Evolutionary conservation across 2,113 vertebrate genomes (phyloP).

Genomic region (Alethe diademata): DNA sequence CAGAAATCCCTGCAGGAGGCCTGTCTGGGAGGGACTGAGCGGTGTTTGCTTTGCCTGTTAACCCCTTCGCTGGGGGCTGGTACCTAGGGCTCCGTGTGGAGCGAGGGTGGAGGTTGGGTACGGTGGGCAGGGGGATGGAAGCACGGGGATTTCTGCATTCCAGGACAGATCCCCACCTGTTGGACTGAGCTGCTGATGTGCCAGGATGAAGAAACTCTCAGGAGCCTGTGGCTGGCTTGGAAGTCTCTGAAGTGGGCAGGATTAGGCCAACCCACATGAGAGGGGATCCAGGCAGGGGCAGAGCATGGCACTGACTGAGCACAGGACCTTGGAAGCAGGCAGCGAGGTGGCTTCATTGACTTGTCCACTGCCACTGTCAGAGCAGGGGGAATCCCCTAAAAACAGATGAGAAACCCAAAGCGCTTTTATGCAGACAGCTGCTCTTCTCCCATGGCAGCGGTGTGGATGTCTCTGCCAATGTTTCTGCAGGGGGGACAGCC

Average conservation of each 20-base stretch:
- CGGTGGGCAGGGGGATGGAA: neutral
- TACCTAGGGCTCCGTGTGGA: rapidly evolving
- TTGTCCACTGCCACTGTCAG: neutral
- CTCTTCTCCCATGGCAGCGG: rapidly evolving
- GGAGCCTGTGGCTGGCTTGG: neutral
- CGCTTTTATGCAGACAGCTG: neutral
- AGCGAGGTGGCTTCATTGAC: neutral
- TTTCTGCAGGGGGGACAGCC: neutral
- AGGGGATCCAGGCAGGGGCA: neutral
- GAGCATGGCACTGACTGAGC: neutral
- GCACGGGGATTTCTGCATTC: neutral
- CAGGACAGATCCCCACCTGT: neutral
- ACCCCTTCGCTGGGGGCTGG: neutral
- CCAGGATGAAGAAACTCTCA: neutral
- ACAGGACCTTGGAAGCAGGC: neutral
- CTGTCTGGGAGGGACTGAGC: neutral
- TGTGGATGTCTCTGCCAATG: neutral
- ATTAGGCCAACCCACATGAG: rapidly evolving
- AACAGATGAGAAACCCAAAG: neutral
- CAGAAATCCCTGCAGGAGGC: constrained; percentile 6
- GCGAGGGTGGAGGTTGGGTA: neutral
- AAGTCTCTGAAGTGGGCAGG: neutral
- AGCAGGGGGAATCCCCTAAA: neutral
- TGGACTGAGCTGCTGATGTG: neutral
- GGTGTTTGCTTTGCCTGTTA: neutral